Base-by-base conservation (phyloP, 2,888 invertebrate species). In the Melanchra persicariae region DNA sequence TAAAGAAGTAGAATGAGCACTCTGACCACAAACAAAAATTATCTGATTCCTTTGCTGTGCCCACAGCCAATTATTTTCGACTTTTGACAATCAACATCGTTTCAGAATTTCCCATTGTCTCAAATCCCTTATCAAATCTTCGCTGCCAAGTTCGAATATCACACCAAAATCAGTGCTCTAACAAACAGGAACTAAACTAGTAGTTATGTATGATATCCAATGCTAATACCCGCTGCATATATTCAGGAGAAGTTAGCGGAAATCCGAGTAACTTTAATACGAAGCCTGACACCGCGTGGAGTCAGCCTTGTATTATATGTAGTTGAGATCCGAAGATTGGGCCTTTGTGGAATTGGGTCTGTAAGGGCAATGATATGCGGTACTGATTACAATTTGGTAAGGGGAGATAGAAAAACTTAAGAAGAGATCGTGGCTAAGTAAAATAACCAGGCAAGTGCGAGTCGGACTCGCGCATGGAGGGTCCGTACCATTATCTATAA, bases 161-260 rank as follows among this genome's bases (percentile, higher is more conserved):
- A 64, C n/a, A 22, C 24, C 2, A 1, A 43, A 66, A 72, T 66
- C 66, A 63, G 45, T 30, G 19, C 19, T 12, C n/a, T 0, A 34
- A 68, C 34, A 70, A 34, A 10, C 5, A 54, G 40, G 19, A 8
- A 43, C 70, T 30, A 10, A 59, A n/a, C 40, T 45, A 26, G 15
- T 47, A 26, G 30, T 24, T 37, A 34, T 15, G 17, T 49, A 57
- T 51, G 45, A 51, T 76, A 67, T 45, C 10, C 19, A 45, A 58
- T 37, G 68, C 55, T 72, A 75, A 76, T 72, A 54, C 51, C 8
- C 30, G 1, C 59, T 74, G 77, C 69, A 74, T 77, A 77, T 69
- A 77, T 77, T 69, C 34, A 34, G 45, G 19, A 24, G 5, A 69
- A 74, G 52, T 73, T 73, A 34, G n/a, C 54, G n/a, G 37, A 74